Percentiles rank a stretch among this genome's conserved stretches.
Conservation (phyloP, 1,140 invertebrate genomes). For the Hormaphis cornu region DNA sequence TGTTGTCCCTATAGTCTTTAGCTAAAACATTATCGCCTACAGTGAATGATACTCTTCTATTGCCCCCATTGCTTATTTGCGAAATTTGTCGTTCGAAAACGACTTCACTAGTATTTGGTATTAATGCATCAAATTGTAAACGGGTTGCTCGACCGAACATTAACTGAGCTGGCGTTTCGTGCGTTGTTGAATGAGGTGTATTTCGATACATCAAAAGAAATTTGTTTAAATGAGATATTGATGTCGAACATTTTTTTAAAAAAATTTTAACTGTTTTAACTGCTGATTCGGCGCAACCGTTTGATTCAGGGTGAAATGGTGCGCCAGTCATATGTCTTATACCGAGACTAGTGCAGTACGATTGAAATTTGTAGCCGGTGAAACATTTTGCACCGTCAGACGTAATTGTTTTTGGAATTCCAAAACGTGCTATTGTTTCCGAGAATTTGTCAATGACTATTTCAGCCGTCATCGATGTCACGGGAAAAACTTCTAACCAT, state of each 20-base stretch:
- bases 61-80: not conserved
- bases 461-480: constrained; percentile 15
- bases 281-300: constrained; percentile 37
- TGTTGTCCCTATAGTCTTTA: not conserved
- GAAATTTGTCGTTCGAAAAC: not conserved
- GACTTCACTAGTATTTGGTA: not conserved
- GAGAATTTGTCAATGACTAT: constrained; percentile 34
- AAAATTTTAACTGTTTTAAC: constrained; percentile 36
- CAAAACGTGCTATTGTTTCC: constrained; percentile 36
- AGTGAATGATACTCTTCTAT: not conserved
- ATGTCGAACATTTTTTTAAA: constrained; percentile 25
- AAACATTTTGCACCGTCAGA: constrained; percentile 39
- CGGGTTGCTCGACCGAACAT: constrained; percentile 5
- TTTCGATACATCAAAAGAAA: constrained; percentile 35
- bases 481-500: constrained; percentile 37
- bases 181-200: constrained; percentile 18
- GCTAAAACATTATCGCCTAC: not conserved
- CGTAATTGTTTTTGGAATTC: constrained; percentile 36
- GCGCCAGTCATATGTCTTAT: constrained; percentile 35
- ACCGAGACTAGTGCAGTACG: constrained; percentile 35
- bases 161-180: constrained; percentile 23
- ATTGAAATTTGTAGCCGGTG: constrained; percentile 36
- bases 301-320: constrained; percentile 36
- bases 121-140: not conserved
- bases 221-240: constrained; percentile 30